Evolutionary conservation across 2,113 vertebrate species (phyloP), one percentile per base, ranked within the genome.

Genomic region (Microcebus ravelobensis): DNA sequence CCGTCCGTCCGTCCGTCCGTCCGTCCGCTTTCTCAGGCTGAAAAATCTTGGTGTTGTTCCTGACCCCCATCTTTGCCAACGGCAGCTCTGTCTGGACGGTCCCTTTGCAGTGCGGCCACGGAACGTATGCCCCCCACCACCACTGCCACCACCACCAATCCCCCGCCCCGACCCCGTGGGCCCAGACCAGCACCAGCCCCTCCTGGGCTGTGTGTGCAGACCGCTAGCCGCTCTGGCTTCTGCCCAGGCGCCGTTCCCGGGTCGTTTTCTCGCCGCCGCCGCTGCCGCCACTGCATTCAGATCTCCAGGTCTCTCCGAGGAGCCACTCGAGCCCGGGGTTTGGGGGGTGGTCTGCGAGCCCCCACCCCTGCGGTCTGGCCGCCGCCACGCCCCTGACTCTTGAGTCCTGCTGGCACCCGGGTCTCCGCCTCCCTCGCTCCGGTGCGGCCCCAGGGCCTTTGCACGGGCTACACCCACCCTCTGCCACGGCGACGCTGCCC

Each of bases 361-460:
- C 7, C 42, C 42, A 5, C 4, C 29, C 23, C 2, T 13, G 18
- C 21, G 42, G 7, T 36, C 48, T 67, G 34, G 23, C 42, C 11
- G 21, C 7, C 1, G 1, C 2, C 13, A 14, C 0, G 1, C 8
- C n/a, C n/a, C 3, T 21, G 36, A 36, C 50, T 59, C 23, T 45
- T 25, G 20, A 6, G 10, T 36, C 45, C 21, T 8, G 15, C 15
- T 7, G 0, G 7, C n/a, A 21, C 8, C 5, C 14, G 0, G 1
- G 21, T 70, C n/a, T 17, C 6, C 6, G 2, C 29, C 39, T 50
- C 0, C 4, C 50, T 14, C 6, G 5, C 21, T 36, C 48, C 4
- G 12, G 34, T 18, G 27, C 0, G 14, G 57, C 18, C 83, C 29
- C 36, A 14, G 71, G 36, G 31, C 82, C 42, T 67, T 48, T 29